Evolutionary conservation across 2,113 vertebrate genomes (phyloP).

Genomic region (Pangasianodon hypophthalmus): DNA sequence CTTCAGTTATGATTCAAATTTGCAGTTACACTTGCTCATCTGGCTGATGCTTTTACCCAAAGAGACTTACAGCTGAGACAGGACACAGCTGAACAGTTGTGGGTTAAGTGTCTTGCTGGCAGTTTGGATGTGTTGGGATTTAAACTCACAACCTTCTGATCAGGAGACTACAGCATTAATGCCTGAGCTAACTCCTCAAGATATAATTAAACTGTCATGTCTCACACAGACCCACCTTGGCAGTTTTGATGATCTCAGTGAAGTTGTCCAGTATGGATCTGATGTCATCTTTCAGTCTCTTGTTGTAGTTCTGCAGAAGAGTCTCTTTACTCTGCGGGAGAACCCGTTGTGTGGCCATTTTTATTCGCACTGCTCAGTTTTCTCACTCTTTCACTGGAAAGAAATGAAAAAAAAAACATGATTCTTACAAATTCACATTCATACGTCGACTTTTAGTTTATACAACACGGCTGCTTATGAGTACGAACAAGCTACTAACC

Average conservation of each 20-base stretch:
- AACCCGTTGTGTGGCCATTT: conserved; percentile 84
- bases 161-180: not conserved
- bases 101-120: not conserved
- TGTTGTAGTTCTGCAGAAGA: conserved; percentile 95
- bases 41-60: not conserved
- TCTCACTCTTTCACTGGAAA: conserved; percentile 4
- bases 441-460: not conserved
- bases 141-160: not conserved
- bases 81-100: not conserved
- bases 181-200: not conserved
- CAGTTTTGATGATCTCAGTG: conserved; percentile 93
- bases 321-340: conserved; percentile 93
- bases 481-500: not conserved
- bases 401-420: not conserved
- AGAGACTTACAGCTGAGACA: not conserved
- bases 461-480: not conserved
- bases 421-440: not conserved
- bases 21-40: not conserved
- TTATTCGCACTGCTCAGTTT: not conserved
- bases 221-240: conserved; percentile 76
- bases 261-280: conserved; percentile 95
- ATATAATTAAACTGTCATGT: not conserved
- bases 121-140: not conserved
- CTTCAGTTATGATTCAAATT: not conserved
- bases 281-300: conserved; percentile 93